Conservation (phyloP, 2,113 vertebrate species). For the Malaclemys terrapin region DNA sequence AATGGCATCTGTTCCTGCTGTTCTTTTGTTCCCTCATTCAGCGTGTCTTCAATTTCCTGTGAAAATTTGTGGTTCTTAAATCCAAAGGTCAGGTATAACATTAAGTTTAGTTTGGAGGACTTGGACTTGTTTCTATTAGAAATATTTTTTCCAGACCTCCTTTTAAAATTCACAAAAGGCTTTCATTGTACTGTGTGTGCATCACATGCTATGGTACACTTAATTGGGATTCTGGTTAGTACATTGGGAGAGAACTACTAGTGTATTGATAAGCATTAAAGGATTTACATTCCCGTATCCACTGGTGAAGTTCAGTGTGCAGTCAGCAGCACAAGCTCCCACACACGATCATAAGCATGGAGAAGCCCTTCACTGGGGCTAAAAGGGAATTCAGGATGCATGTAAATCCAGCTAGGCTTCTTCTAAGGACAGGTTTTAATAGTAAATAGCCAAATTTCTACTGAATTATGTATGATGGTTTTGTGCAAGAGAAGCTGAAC, state of each 20-base stretch:
- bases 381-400: not conserved
- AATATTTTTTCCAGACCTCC: not conserved
- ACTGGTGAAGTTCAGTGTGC: not conserved
- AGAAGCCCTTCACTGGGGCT: not conserved
- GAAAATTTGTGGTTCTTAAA: constrained; percentile 53
- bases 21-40: constrained; percentile 75
- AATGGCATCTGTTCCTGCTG: constrained; percentile 81
- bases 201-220: not conserved
- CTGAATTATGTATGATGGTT: not conserved
- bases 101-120: constrained; percentile 29
- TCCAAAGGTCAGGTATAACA: constrained; percentile 56
- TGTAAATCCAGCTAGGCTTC: not conserved
- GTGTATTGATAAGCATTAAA: constrained; percentile 44
- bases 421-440: not conserved
- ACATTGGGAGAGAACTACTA: constrained; percentile 23
- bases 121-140: constrained; percentile 18
- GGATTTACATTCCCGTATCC: constrained; percentile 9
- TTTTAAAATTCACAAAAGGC: constrained; percentile 28
- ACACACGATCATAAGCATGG: not conserved
- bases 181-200: not conserved
- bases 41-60: constrained; percentile 57
- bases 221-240: not conserved
- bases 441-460: constrained; percentile 13
- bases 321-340: not conserved
- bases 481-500: constrained; percentile 23